Conservation (phyloP, 2,797 vertebrate species). For the Naso thynnoides region DNA sequence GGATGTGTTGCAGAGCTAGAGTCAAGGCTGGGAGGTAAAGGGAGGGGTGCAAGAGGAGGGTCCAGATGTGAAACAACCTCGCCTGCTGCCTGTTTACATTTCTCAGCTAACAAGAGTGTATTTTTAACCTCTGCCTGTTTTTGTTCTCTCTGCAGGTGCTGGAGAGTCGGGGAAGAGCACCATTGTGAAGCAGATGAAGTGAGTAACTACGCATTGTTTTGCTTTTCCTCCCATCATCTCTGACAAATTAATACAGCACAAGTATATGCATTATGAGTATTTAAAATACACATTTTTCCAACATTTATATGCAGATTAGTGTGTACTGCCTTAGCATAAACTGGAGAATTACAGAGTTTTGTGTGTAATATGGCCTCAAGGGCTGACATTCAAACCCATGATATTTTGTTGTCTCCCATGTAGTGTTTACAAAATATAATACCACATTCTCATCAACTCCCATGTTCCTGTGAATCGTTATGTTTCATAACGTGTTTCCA, state of each 20-base stretch:
- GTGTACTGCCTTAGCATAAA: neutral
- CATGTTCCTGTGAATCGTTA: too few species aligned
- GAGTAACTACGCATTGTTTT: conserved; percentile 77
- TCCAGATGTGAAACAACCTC: conserved; percentile 75
- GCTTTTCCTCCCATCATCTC: conserved; percentile 56
- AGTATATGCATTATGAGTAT: neutral
- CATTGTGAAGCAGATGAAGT: conserved; percentile 92
- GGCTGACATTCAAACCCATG: too few species aligned
- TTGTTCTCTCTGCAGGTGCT: conserved; percentile 86
- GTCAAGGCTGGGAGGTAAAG: conserved; percentile 25
- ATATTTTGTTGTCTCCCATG: neutral
- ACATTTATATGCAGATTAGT: conserved; percentile 10
- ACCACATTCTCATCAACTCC: too few species aligned
- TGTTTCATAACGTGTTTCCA: too few species aligned
- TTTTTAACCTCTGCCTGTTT: conserved; percentile 84
- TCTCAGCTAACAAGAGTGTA: conserved; percentile 68
- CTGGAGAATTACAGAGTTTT: neutral
- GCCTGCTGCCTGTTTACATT: conserved; percentile 77
- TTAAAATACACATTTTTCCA: neutral
- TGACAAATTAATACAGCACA: conserved; percentile 16
- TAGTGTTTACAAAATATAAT: too few species aligned
- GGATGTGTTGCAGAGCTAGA: conserved; percentile 33
- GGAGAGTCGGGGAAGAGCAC: conserved; percentile 90
- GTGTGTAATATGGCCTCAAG: too few species aligned
- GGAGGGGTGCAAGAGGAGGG: conserved; percentile 25